Conservation (phyloP, 2,113 vertebrate genomes). For the Craseonycteris thonglongyai region DNA sequence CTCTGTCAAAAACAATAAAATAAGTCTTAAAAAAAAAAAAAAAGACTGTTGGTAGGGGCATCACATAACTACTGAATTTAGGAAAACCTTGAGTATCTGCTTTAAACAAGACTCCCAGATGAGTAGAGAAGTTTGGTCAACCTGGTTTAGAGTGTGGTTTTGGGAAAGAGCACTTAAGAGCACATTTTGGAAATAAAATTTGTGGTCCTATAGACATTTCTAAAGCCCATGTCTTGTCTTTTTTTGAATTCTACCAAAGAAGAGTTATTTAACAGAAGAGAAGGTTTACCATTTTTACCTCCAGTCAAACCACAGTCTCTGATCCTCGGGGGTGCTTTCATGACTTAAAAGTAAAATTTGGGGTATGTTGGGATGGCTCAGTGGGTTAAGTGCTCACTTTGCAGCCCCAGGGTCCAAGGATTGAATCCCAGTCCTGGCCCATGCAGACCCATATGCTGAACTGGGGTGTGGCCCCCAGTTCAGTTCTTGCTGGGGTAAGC, state of each 20-base stretch:
- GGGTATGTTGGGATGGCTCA: too few species aligned
- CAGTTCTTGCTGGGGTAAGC: too few species aligned
- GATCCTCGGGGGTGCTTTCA: background rate
- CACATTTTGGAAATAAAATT: constrained; percentile 60
- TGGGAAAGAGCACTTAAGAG: constrained; percentile 75
- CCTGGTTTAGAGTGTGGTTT: constrained; percentile 76
- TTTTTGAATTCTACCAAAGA: constrained; percentile 23
- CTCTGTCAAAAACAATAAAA: too few species aligned
- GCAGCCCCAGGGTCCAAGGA: too few species aligned
- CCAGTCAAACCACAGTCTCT: constrained; percentile 16
- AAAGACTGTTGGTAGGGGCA: background rate
- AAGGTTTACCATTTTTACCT: constrained; percentile 17
- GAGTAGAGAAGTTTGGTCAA: background rate
- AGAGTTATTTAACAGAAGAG: constrained; percentile 24
- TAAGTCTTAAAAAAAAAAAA: too few species aligned
- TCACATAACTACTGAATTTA: background rate
- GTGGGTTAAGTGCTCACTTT: too few species aligned
- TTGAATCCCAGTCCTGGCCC: too few species aligned
- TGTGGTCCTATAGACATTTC: constrained; percentile 52
- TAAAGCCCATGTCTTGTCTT: constrained; percentile 20
- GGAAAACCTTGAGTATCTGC: background rate
- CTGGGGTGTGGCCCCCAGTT: too few species aligned
- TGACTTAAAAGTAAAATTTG: constrained; percentile 40
- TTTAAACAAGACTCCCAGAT: constrained; percentile 1
- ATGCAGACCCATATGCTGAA: too few species aligned